Evolutionary conservation across 1,140 invertebrate genomes (phyloP), one percentile per base, ranked within the genome.

Genomic region (Tribolium madens): DNA sequence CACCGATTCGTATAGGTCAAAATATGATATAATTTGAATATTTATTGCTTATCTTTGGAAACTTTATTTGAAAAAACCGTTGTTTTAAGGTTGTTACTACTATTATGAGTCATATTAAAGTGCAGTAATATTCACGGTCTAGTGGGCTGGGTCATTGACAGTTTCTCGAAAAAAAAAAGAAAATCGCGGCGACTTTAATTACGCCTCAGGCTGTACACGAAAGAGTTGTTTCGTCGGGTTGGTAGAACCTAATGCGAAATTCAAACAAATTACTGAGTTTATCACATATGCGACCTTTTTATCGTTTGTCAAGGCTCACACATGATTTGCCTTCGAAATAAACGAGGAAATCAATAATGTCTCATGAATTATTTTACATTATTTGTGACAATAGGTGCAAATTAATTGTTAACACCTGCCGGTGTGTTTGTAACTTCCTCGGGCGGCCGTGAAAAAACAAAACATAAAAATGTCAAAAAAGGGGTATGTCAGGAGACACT

Each of bases 271-370:
- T 21, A 21, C 7, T 2, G 48, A 15, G 12, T 52, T 52, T 57
- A 57, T 57, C 52, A 57, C 17, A 26, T 18, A 57, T 15, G 10
- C 52, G 52, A 57, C 52, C 52, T 57, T 57, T 57, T 57, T 57
- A 57, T 57, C 52, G 17, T 21, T 57, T 57, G 52, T 57, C 52
- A 57, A 57, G 52, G 52, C 9, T 21, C 52, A 17, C 52, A 21
- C 52, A 21, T 21, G 52, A 57, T 17, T 57, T 21, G 52, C 52
- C 52, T 57, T 57, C 52, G 17, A 57, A 57, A 57, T 57, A 1
- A 57, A 57, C 17, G 14, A 57, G 52, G 52, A 57, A 57, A 57
- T 57, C 17, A n/a, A 50, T 50, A 50, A 14, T 1, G 1, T 50
- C 12, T 50, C 47, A 3, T 21, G 52, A 57, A 57, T 57, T 57